These are phyloP conservation scores for Brachynemurus nebulosus DNA, from an alignment of 2,888 invertebrate genomes.

Conservation along the genomic window DNA sequence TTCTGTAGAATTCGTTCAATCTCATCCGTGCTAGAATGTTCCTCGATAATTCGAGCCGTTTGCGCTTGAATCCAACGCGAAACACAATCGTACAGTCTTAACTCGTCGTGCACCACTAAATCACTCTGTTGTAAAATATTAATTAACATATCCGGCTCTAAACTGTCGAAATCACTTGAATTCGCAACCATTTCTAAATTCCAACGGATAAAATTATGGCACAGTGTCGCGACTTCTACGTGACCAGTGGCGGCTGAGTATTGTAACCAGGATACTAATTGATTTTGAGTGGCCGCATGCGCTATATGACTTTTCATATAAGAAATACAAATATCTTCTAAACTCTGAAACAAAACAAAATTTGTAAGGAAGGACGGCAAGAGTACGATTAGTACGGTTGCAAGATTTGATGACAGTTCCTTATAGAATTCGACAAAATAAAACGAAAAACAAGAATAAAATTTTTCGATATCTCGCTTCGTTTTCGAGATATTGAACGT, in stretches of 20 bases:
- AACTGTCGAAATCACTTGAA: slow-evolving; percentile 64
- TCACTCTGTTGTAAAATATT: slow-evolving; percentile 71
- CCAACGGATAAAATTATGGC: slow-evolving; percentile 79
- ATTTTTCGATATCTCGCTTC: no score
- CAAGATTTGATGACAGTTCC: no score
- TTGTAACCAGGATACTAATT: slow-evolving; percentile 80
- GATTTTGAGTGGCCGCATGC: slow-evolving; percentile 66
- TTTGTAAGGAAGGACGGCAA: slow-evolving; percentile 6
- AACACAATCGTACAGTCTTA: slow-evolving; percentile 57
- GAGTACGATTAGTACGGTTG: no score
- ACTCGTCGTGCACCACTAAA: slow-evolving; percentile 80
- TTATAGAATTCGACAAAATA: no score
- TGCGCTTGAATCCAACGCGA: slow-evolving; percentile 69
- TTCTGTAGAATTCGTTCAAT: slow-evolving; percentile 47
- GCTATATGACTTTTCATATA: slow-evolving; percentile 84
- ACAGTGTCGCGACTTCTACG: slow-evolving; percentile 48
- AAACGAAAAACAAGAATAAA: no score
- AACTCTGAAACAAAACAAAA: slow-evolving; percentile 40
- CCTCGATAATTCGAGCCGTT: slow-evolving; percentile 38
- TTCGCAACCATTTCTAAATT: slow-evolving; percentile 74
- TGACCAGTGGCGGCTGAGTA: slow-evolving; percentile 78
- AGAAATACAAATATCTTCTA: slow-evolving; percentile 66
- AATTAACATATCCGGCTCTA: slow-evolving; percentile 67
- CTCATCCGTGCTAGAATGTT: slow-evolving; percentile 34
- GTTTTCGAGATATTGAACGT: no score